Conservation (phyloP, 2,113 vertebrate species). For the Tauraco erythrolophus region DNA sequence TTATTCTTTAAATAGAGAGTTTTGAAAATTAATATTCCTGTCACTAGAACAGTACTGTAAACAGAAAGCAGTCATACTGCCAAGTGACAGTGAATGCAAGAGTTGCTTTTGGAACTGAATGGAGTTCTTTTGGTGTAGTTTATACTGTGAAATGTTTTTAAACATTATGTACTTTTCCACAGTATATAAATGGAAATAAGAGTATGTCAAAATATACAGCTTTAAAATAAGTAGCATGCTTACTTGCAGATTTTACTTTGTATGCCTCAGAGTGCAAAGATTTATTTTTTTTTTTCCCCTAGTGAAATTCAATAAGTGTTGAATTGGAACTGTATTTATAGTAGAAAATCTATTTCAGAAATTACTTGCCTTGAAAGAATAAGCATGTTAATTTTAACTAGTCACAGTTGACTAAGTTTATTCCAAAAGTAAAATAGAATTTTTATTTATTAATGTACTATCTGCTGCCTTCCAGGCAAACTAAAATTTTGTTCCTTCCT, state of each 20-base stretch:
- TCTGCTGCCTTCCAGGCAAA: background rate
- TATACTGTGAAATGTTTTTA: background rate
- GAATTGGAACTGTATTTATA: background rate
- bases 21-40: constrained; percentile 40
- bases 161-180: background rate
- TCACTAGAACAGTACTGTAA: constrained; percentile 3
- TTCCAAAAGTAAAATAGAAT: background rate
- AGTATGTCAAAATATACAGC: background rate
- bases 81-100: constrained; percentile 5
- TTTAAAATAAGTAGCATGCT: background rate
- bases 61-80: background rate
- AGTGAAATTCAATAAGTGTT: background rate
- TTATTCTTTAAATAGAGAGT: background rate
- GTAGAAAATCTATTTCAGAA: constrained; percentile 4
- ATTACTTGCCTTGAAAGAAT: background rate
- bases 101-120: background rate
- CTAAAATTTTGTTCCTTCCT: background rate
- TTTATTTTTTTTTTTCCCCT: background rate
- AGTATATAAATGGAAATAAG: background rate
- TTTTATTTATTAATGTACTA: background rate
- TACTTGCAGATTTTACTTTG: background rate
- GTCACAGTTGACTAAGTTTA: background rate
- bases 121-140: background rate
- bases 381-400: constrained; percentile 6
- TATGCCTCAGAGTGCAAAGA: background rate